Conservation (phyloP, 2,113 vertebrate genomes). For the Ictalurus furcatus region DNA sequence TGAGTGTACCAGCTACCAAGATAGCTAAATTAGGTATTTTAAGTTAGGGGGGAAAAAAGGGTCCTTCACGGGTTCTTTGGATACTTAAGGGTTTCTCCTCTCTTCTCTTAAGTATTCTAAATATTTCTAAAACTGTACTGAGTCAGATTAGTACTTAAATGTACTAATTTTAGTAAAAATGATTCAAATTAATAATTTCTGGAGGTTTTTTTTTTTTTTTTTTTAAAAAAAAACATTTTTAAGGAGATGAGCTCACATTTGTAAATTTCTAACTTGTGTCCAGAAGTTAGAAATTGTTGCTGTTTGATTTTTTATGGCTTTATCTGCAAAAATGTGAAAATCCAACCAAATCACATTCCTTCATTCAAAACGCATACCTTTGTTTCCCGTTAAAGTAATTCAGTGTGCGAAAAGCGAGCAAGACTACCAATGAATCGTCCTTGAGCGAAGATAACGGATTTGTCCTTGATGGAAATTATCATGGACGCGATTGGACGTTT, state of each 20-base stretch:
- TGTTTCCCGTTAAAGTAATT: neutral
- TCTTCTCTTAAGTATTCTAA: too few relatives aligned
- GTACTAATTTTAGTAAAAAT: too few relatives aligned
- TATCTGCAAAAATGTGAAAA: neutral
- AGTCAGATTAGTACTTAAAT: too few relatives aligned
- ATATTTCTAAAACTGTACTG: too few relatives aligned
- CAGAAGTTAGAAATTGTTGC: neutral
- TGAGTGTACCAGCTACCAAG: neutral
- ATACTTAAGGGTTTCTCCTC: too few relatives aligned
- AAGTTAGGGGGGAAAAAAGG: neutral
- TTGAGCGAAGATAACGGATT: neutral
- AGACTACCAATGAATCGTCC: neutral
- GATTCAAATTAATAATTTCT: too few relatives aligned
- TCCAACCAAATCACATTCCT: neutral
- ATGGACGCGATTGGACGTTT: neutral
- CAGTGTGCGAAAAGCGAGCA: neutral
- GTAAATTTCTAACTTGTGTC: neutral
- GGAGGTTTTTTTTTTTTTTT: too few relatives aligned
- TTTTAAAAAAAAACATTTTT: too few relatives aligned
- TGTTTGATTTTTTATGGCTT: neutral
- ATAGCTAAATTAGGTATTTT: neutral
- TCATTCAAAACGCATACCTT: neutral
- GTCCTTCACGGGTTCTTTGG: neutral
- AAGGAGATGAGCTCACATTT: too few relatives aligned
- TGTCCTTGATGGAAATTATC: neutral